Evolutionary conservation across 2,113 vertebrate genomes (phyloP).

Genomic region (human (Homo sapiens)): DNA sequence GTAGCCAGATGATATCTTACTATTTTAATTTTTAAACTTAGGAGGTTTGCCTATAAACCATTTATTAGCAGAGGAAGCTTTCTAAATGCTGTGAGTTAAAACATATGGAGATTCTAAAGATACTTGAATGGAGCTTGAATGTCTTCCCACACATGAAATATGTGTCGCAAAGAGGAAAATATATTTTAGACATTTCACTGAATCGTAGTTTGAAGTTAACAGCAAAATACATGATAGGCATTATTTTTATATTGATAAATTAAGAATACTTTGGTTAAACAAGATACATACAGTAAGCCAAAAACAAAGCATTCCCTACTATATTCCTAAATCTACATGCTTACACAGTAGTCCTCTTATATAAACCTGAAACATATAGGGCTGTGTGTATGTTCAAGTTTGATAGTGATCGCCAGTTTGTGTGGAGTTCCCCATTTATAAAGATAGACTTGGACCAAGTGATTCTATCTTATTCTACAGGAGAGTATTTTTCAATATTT

Average conservation of each 20-base stretch:
- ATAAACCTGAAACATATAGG: not conserved
- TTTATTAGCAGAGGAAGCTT: slow-evolving; percentile 60
- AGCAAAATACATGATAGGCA: slow-evolving; percentile 32
- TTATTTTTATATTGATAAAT: slow-evolving; percentile 53
- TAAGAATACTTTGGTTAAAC: slow-evolving; percentile 27
- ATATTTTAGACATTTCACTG: slow-evolving; percentile 53
- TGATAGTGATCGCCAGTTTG: not conserved
- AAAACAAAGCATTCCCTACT: not conserved
- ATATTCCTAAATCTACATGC: not conserved
- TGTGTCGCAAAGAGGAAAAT: slow-evolving; percentile 32
- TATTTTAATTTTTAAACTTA: slow-evolving; percentile 73
- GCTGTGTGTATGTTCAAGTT: not conserved
- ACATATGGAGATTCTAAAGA: slow-evolving; percentile 70
- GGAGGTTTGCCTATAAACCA: slow-evolving; percentile 63
- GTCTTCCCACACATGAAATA: slow-evolving; percentile 74
- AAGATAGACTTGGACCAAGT: not conserved
- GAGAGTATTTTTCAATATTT: slow-evolving; percentile 2
- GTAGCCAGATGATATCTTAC: slow-evolving; percentile 60
- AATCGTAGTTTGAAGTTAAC: slow-evolving; percentile 44
- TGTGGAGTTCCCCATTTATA: not conserved
- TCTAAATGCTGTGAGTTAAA: slow-evolving; percentile 70
- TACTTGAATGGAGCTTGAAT: slow-evolving; percentile 41
- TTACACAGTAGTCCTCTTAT: not conserved
- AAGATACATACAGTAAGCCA: not conserved
- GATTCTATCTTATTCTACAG: not conserved